Evolutionary conservation across 2,113 vertebrate species (phyloP), one percentile per base, ranked within the genome.

Genomic region (Hemiprocne comata): DNA sequence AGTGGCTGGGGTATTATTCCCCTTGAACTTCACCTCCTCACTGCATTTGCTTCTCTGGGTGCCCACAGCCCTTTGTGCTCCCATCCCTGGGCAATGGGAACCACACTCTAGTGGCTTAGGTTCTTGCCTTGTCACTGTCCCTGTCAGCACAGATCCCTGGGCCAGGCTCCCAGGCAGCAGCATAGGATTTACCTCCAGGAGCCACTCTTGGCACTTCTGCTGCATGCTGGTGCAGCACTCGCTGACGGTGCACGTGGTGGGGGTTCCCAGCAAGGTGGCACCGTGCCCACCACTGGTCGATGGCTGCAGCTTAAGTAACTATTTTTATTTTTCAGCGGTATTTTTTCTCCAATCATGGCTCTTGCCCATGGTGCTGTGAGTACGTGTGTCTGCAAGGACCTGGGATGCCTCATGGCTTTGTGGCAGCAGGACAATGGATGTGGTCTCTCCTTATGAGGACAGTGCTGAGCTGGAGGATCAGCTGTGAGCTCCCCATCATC

Each of bases 251-350:
- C 87, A 42, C 8, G 10, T 92, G 85, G 72, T 13, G 57, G 90
- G 76, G 70, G 65, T 75, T 95, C 96, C 95, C 83, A 53, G 76
- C 76, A 33, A 31, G 28, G 61, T 72, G 92, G 90, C 93, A 87
- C 31, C 0, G 0, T 93, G 93, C 93, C 96, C 50, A 31, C 0
- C 1, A 7, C 40, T 0, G 23, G 51, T 93, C 61, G 5, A 93
- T 93, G 76, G 53, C 84, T 93, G 88, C 92, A 78, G 88, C 48
- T 55, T 55, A 55, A 67, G 48, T 19, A 75, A 50, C 70, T 81
- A 65, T 75, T 95, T 94, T 93, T 93, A 44, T 53, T 54, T 91
- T 71, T n/a, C 69, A 54, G 78, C 6, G 13, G 9, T 76, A 34
- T 51, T 87, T 75, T 89, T 46, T 15, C 38, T 40, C 18, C 42